Conservation (phyloP, 2,113 vertebrate genomes). For the Pseudopipra pipra region DNA sequence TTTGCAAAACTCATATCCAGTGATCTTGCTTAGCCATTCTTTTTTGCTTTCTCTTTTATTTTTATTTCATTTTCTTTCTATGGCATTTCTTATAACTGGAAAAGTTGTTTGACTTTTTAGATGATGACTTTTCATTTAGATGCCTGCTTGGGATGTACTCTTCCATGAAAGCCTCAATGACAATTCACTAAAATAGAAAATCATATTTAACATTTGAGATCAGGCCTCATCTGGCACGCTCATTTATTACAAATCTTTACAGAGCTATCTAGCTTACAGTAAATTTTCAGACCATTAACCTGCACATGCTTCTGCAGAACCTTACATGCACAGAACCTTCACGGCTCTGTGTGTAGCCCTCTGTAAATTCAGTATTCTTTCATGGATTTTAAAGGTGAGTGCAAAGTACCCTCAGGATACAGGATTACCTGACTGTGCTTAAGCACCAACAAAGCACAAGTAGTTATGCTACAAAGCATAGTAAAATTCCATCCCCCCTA, state of each 20-base stretch:
- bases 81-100: neutral
- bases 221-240: neutral
- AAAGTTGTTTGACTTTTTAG: neutral
- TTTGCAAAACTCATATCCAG: neutral
- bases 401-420: neutral
- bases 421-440: neutral
- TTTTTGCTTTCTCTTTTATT: neutral
- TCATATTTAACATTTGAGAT: neutral
- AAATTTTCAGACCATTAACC: neutral
- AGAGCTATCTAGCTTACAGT: neutral
- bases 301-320: neutral
- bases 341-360: neutral
- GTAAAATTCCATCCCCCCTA: neutral
- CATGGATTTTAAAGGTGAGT: neutral
- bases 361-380: neutral
- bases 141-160: neutral
- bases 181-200: slow-evolving; percentile 2
- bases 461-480: neutral
- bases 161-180: neutral
- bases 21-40: neutral
- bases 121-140: neutral
- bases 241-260: neutral
- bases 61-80: neutral
- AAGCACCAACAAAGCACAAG: neutral
- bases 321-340: too few relatives aligned